A percentile compares a stretch with the other conserved stretches of the same genome.
phyloP scores from a whole-genome alignment of 2,113 vertebrate genomes.

The Saccopteryx leptura region DNA sequence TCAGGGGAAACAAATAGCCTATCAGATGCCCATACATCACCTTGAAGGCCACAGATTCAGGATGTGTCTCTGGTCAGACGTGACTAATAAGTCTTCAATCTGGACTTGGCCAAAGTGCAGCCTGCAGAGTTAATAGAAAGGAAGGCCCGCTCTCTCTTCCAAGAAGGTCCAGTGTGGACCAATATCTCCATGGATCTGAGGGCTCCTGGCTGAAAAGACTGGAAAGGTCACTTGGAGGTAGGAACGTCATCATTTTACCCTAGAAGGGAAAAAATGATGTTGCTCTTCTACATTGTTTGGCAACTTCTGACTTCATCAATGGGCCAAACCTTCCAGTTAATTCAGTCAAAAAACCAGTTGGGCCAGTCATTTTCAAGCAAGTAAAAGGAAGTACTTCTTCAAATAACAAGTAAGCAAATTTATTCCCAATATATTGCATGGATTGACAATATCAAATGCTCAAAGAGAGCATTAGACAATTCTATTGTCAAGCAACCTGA shows the following conservation, averaged over 20 bases:
- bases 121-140: neutral
- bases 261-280: neutral
- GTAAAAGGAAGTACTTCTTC: constrained; percentile 37
- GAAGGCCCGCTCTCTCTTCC: neutral
- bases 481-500: neutral
- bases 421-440: neutral
- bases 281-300: constrained; percentile 14
- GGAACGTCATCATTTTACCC: constrained; percentile 13
- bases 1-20: constrained; percentile 11
- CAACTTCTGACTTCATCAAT: neutral
- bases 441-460: neutral
- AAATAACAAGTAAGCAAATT: constrained; percentile 24
- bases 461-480: neutral
- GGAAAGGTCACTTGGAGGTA: constrained; percentile 3
- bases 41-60: neutral
- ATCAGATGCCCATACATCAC: constrained; percentile 9
- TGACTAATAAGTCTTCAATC: neutral
- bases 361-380: neutral
- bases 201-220: neutral
- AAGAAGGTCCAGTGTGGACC: neutral
- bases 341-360: neutral
- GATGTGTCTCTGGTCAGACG: neutral
- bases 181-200: neutral
- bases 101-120: neutral
- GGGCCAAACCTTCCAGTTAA: constrained; percentile 5